Conservation (phyloP, 37 sponge, comb jelly and placozoan genomes). For the Spongilla lacustris region DNA sequence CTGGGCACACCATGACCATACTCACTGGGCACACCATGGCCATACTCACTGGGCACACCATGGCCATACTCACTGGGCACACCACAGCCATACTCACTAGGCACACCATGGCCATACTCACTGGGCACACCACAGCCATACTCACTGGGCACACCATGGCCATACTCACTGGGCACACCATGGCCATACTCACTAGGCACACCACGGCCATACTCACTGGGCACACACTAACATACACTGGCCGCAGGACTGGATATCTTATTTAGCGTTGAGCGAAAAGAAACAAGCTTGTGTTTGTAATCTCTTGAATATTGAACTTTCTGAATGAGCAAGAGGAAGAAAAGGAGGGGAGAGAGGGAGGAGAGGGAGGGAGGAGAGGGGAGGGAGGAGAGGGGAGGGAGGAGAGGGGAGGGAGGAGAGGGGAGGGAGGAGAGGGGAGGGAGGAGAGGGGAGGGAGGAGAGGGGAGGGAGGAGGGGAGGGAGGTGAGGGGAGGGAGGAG, state of each 20-base stretch:
- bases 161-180: not conserved
- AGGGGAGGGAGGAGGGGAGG: not conserved
- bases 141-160: not conserved
- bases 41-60: not conserved
- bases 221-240: not conserved
- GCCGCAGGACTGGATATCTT: not conserved
- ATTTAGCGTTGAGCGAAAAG: not conserved
- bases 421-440: slow-evolving; percentile 11
- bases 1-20: not conserved
- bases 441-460: not conserved
- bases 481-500: not conserved
- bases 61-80: too few relatives aligned
- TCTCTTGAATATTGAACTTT: not conserved
- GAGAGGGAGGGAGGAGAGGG: not conserved
- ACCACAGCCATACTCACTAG: not conserved
- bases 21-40: not conserved
- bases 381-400: not conserved
- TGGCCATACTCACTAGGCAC: not conserved
- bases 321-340: not conserved
- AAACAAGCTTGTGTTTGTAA: not conserved
- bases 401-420: not conserved
- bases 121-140: not conserved
- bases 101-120: not conserved
- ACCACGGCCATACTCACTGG: not conserved
- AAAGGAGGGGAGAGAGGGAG: not conserved